These are phyloP conservation scores for Pseudomyrmex gracilis DNA, from an alignment of 1,140 invertebrate genomes.

Conservation along the genomic window DNA sequence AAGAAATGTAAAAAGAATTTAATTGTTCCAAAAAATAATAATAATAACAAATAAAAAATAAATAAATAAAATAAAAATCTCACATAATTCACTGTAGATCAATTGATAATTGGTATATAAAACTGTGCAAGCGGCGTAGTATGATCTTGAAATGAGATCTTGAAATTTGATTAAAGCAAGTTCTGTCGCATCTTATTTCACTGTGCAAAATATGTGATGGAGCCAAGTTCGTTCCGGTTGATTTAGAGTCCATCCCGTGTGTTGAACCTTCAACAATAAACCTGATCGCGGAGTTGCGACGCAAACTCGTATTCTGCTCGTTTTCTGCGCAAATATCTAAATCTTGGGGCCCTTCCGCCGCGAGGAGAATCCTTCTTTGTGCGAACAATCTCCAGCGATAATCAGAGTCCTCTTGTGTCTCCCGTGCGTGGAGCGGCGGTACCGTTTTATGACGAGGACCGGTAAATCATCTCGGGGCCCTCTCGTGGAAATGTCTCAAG, in stretches of 20 bases:
- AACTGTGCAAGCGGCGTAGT: neutral
- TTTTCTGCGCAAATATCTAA: slow-evolving; percentile 82
- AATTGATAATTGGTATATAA: neutral
- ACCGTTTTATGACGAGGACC: slow-evolving; percentile 80
- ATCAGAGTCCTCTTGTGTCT: slow-evolving; percentile 83
- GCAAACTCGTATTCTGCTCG: slow-evolving; percentile 41
- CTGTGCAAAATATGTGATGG: slow-evolving; percentile 5
- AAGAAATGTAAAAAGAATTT: neutral
- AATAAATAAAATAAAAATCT: no score
- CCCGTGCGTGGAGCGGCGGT: slow-evolving; percentile 77
- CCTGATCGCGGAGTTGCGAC: slow-evolving; percentile 70
- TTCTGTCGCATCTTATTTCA: slow-evolving; percentile 28
- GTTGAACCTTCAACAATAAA: slow-evolving; percentile 65
- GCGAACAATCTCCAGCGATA: slow-evolving; percentile 83
- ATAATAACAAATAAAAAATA: no score
- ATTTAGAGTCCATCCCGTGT: slow-evolving; percentile 46
- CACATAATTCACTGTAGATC: neutral
- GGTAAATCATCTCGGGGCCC: slow-evolving; percentile 82
- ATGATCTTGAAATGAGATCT: neutral
- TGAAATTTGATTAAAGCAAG: slow-evolving; percentile 34
- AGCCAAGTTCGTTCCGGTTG: slow-evolving; percentile 44
- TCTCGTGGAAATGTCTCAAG: slow-evolving; percentile 77
- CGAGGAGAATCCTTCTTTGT: slow-evolving; percentile 77
- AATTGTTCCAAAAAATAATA: neutral
- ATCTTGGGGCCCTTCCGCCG: slow-evolving; percentile 77